Evolutionary conservation across 2,113 vertebrate genomes (phyloP).

Genomic region (Petroica traversi): DNA sequence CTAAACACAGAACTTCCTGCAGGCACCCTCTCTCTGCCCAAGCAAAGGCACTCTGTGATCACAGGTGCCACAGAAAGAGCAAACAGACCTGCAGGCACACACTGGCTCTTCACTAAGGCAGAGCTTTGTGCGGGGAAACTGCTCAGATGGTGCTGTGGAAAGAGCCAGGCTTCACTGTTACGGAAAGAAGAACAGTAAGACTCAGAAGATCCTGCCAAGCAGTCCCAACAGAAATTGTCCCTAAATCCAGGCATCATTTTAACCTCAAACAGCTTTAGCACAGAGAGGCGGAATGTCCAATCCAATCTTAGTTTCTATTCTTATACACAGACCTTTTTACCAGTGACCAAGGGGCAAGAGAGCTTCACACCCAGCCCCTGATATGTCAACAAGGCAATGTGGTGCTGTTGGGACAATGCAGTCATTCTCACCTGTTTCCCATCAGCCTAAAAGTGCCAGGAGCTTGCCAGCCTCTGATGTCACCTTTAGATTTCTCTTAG

Average conservation of each 20-base stretch:
- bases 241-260: neutral
- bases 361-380: neutral
- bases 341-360: neutral
- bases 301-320: neutral
- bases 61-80: neutral
- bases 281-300: neutral
- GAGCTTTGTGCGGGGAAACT: neutral
- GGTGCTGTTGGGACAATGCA: neutral
- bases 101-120: neutral
- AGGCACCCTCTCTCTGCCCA: neutral
- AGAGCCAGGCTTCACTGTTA: neutral
- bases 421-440: neutral
- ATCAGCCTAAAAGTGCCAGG: neutral
- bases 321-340: neutral
- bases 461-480: neutral
- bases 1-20: neutral
- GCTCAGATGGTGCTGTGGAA: neutral
- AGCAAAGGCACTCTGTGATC: neutral
- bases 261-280: neutral
- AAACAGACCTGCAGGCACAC: neutral
- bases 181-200: neutral
- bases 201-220: neutral
- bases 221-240: neutral
- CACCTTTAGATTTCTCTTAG: neutral
- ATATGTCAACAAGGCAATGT: neutral